Evolutionary conservation across 2,888 invertebrate genomes (phyloP).

Genomic region (Euphydryas editha): DNA sequence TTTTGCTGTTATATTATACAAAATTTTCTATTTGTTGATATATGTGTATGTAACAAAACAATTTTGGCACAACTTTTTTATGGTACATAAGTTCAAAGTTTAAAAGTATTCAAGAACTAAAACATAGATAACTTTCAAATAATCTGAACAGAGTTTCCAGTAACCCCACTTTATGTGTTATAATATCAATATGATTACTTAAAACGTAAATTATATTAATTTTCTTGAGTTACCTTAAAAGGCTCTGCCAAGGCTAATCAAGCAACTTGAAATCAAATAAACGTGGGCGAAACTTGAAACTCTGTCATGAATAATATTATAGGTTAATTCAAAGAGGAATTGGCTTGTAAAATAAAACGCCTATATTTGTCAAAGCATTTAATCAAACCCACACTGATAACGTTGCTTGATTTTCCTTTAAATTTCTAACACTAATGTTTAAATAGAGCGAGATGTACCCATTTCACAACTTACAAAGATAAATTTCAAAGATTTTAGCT

Average conservation of each 20-base stretch:
- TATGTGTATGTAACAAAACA: neutral
- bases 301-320: constrained; percentile 57
- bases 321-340: constrained; percentile 44
- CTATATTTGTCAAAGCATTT: constrained; percentile 60
- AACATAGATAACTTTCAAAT: neutral
- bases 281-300: constrained; percentile 69
- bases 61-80: neutral
- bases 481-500: neutral
- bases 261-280: constrained; percentile 66
- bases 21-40: neutral
- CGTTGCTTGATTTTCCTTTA: constrained; percentile 80
- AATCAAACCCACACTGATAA: constrained; percentile 74
- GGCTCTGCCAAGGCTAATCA: constrained; percentile 70
- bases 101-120: neutral
- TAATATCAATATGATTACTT: neutral
- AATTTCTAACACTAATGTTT: constrained; percentile 20
- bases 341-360: constrained; percentile 70
- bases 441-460: neutral
- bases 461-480: constrained; percentile 11
- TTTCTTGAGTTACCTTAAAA: constrained; percentile 38
- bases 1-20: neutral
- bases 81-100: neutral
- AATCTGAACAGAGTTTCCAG: constrained; percentile 63
- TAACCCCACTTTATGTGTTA: constrained; percentile 47
- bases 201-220: constrained; percentile 29